A percentile compares a stretch with the other conserved stretches of the same genome.
Evolutionary conservation across 30 jellyfish, hydroid and myxozoan species (phyloP).

Genomic region (Hydractinia symbiolongicarpus): DNA sequence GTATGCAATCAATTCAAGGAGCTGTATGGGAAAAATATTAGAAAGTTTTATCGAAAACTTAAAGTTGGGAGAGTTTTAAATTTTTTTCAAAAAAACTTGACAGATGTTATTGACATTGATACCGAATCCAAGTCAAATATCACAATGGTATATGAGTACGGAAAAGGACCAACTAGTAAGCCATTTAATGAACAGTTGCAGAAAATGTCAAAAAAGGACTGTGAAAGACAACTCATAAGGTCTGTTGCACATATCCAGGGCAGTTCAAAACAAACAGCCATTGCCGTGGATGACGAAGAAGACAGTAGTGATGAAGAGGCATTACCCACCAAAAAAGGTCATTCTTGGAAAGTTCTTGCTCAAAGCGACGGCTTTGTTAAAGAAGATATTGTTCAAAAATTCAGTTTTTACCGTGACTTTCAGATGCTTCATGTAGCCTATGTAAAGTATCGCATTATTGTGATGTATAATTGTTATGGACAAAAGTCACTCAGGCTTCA

Average conservation of each 20-base stretch:
- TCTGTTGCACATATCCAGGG: constrained; percentile 16
- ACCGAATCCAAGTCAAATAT: not conserved
- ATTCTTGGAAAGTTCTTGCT: not conserved
- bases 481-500: not conserved
- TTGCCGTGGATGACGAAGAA: constrained; percentile 2
- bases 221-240: constrained; percentile 16
- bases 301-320: not conserved
- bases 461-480: constrained; percentile 7
- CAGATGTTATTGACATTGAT: constrained; percentile 2
- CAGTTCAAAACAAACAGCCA: constrained; percentile 6
- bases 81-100: not conserved
- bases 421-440: constrained; percentile 28
- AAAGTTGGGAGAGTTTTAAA: not conserved
- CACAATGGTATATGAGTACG: not conserved
- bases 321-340: not conserved
- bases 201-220: not conserved
- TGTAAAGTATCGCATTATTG: constrained; percentile 19
- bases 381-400: constrained; percentile 5
- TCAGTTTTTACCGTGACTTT: constrained; percentile 21
- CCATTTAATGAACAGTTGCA: not conserved
- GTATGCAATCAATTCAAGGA: not conserved
- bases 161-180: not conserved
- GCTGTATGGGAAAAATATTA: constrained; percentile 4
- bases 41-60: not conserved
- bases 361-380: not conserved